Conservation (phyloP, 2,113 vertebrate genomes). For the Urocitellus parryii region DNA sequence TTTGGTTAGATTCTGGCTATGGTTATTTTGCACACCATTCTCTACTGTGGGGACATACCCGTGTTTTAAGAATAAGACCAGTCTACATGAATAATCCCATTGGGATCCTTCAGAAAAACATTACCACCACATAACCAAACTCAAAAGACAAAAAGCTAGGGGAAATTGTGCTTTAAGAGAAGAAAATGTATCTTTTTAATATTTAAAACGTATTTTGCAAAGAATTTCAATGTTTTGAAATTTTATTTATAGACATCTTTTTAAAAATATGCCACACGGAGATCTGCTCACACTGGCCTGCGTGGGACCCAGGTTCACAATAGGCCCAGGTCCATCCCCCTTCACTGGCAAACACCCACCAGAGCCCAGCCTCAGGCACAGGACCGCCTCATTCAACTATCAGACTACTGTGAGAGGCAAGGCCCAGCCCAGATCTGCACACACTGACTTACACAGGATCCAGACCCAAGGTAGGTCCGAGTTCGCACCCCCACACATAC, state of each 20-base stretch:
- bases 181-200: background rate
- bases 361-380: too few relatives aligned
- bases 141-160: background rate
- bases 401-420: too few relatives aligned
- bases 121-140: background rate
- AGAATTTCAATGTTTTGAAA: conserved; percentile 6
- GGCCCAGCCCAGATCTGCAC: too few relatives aligned
- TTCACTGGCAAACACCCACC: too few relatives aligned
- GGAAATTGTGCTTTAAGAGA: background rate
- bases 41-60: background rate
- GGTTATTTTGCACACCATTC: background rate
- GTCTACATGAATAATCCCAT: background rate
- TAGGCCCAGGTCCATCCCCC: too few relatives aligned
- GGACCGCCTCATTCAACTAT: too few relatives aligned
- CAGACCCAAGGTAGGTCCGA: too few relatives aligned
- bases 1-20: background rate
- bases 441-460: too few relatives aligned
- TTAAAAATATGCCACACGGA: background rate
- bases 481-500: too few relatives aligned
- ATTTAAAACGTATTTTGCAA: conserved; percentile 50
- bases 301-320: too few relatives aligned
- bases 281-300: too few relatives aligned
- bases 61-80: background rate
- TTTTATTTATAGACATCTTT: background rate
- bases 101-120: background rate